phyloP scores from a whole-genome alignment of 2,888 invertebrate genomes.

The Hydrotaea cyrtoneurina region DNA sequence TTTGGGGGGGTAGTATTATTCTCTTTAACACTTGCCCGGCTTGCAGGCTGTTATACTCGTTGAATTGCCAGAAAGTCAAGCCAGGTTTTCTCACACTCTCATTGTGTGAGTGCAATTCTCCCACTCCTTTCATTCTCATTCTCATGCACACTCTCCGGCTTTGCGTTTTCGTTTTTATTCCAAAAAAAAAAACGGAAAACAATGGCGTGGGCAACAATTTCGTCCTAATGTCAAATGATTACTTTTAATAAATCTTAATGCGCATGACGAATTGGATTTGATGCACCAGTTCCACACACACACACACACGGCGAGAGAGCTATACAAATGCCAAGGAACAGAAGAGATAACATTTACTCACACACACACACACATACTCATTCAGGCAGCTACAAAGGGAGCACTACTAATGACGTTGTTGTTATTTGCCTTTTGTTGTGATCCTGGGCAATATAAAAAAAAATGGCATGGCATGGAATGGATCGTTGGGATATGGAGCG shows the following conservation, averaged over 20 bases:
- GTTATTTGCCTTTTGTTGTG: constrained; percentile 49
- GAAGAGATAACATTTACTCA: constrained; percentile 3
- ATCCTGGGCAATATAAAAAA: constrained; percentile 52
- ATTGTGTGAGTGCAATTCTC: constrained; percentile 16
- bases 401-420: constrained; percentile 51
- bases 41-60: constrained; percentile 18
- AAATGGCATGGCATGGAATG: constrained; percentile 30
- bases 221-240: constrained; percentile 81
- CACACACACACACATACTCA: neutral
- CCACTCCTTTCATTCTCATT: constrained; percentile 1
- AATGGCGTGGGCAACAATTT: constrained; percentile 74
- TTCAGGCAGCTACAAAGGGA: neutral
- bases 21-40: constrained; percentile 58
- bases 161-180: constrained; percentile 16
- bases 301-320: constrained; percentile 5
- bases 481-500: neutral
- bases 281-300: constrained; percentile 68
- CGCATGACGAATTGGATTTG: constrained; percentile 80
- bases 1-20: constrained; percentile 76
- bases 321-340: constrained; percentile 10
- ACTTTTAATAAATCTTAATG: constrained; percentile 81
- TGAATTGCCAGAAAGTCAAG: neutral
- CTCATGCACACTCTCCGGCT: neutral
- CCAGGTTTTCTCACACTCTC: constrained; percentile 57
- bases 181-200: constrained; percentile 71